phyloP scores from a whole-genome alignment of 2,113 vertebrate species.

The Cercocebus atys region DNA sequence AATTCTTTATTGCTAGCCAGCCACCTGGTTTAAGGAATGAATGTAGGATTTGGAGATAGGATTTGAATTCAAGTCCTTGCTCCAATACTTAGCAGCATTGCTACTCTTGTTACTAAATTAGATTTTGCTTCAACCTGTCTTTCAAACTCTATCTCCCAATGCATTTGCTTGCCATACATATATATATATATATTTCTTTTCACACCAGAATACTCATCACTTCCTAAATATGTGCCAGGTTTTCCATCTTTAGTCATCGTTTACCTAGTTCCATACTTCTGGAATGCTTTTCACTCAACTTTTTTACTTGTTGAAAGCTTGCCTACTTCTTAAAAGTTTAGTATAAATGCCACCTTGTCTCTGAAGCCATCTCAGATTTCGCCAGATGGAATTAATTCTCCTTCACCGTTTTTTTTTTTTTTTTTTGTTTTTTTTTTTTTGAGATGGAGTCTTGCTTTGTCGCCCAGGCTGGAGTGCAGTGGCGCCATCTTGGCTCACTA shows the following conservation, averaged over 20 bases:
- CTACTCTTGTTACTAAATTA: background rate
- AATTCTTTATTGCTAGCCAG: background rate
- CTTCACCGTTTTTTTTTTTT: too few relatives aligned
- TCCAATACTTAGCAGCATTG: background rate
- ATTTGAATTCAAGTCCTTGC: background rate
- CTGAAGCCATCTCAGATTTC: background rate
- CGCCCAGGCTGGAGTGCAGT: too few relatives aligned
- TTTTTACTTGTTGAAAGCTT: background rate
- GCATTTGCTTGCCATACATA: background rate
- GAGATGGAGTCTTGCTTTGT: too few relatives aligned
- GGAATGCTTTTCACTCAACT: background rate
- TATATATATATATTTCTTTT: background rate
- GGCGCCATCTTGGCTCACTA: accelerated
- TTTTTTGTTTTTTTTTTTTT: too few relatives aligned
- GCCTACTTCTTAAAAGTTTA: background rate
- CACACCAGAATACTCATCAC: background rate
- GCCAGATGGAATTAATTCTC: background rate
- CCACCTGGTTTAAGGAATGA: background rate
- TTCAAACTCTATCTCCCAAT: background rate
- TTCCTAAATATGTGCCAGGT: background rate
- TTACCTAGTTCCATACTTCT: background rate
- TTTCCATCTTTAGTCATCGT: background rate
- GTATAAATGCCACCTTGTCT: background rate
- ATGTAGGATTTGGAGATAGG: background rate
- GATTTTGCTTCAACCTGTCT: background rate